These are phyloP conservation scores for Ichneumoninae sp. DNA, from an alignment of 2,888 invertebrate genomes.

Conservation along the genomic window DNA sequence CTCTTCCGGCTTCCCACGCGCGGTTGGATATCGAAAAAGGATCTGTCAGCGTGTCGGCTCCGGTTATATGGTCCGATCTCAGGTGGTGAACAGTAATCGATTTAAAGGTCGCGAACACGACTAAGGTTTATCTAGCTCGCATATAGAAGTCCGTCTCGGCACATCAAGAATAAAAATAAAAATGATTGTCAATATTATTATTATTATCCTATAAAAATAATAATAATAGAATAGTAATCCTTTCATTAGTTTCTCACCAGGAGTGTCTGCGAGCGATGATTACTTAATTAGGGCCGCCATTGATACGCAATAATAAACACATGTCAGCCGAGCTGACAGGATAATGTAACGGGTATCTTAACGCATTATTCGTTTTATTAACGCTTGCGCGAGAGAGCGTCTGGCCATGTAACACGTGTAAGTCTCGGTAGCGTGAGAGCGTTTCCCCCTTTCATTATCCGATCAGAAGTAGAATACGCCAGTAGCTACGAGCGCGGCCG, in stretches of 20 bases:
- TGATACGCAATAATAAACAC: slow-evolving; percentile 65
- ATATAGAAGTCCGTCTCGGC: neutral
- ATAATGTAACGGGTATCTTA: slow-evolving; percentile 60
- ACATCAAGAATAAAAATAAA: neutral
- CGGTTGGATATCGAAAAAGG: slow-evolving; percentile 47
- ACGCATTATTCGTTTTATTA: slow-evolving; percentile 54
- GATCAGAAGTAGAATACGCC: slow-evolving; percentile 33
- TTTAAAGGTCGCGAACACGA: slow-evolving; percentile 29
- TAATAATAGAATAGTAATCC: neutral
- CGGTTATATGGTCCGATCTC: slow-evolving; percentile 1
- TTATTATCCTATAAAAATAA: neutral
- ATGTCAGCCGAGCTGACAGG: slow-evolving; percentile 53
- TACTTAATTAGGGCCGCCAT: slow-evolving; percentile 59
- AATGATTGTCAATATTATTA: neutral
- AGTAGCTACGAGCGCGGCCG: neutral
- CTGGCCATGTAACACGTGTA: slow-evolving; percentile 40
- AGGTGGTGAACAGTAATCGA: slow-evolving; percentile 28
- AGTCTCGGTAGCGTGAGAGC: slow-evolving; percentile 52
- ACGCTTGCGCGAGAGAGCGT: slow-evolving; percentile 5
- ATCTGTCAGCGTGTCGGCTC: slow-evolving; percentile 9
- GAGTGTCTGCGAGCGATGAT: slow-evolving; percentile 28
- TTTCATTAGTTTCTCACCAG: slow-evolving; percentile 2
- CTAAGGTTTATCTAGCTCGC: slow-evolving; percentile 42
- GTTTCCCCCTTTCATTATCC: slow-evolving; percentile 43
- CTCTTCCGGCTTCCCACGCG: slow-evolving; percentile 65